Evolutionary conservation across 2,888 invertebrate genomes (phyloP), one percentile per base, ranked within the genome.

Genomic region (Stratiomys singularior): DNA sequence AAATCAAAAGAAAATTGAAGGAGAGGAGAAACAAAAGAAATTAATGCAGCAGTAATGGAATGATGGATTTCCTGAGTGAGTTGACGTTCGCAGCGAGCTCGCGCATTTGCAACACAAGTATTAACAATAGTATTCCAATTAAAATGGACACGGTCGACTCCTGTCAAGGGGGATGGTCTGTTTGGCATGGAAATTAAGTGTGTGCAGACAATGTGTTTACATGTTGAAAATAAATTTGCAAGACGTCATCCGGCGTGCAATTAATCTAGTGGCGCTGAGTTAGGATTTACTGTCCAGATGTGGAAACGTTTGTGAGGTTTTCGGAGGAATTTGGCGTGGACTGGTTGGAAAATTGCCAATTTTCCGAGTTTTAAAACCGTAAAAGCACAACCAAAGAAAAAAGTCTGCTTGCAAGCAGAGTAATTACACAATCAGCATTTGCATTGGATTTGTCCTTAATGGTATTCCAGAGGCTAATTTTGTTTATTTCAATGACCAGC

Each of bases 181-280:
- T 78, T 78, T 78, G 78, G 60, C 76, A 76, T 76, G 74, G 69
- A 66, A 69, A 74, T 60, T 78, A 78, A 76, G 76, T 78, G 63
- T n/a, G 21, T 44, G 44, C 76, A 76, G 78, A 76, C 76, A 47
- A 60, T 78, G 18, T 78, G 78, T 78, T 78, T 78, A 78, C 60
- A 60, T 25, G 23, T 52, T 52, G 4, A 52, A 52, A 52, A 52
- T 52, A 60, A 21, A 60, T 60, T 11, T 60, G 60, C 25, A 60
- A 60, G 60, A 60, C 60, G 60, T 18, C 52, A 52, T 52, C 37
- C 37, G 52, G n/a, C 52, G 15, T 52, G n/a, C 18, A 52, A 52
- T 52, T 13, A 52, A 18, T 52, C 52, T 15, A 52, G 52, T 18
- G 52, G 52, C 52, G 52, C 52, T n/a, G 18, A n/a, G 18, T 18